Percentiles rank a stretch among this genome's conserved stretches.
Evolutionary conservation across 2,113 vertebrate species (phyloP).

Genomic region (Passer domesticus): DNA sequence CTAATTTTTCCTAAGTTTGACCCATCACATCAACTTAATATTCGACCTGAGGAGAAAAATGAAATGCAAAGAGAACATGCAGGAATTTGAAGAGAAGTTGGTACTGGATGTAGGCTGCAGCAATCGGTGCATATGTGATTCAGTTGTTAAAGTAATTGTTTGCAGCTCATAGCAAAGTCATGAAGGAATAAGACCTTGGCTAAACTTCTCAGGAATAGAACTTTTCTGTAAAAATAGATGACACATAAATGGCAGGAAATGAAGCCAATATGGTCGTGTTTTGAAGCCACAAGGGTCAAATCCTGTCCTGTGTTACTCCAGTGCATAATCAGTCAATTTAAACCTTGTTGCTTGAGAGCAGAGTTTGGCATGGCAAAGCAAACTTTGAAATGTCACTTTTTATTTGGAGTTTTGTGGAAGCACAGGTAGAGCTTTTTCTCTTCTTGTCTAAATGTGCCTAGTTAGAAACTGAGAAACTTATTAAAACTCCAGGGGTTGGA

Average conservation of each 20-base stretch:
- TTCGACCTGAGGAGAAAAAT: background rate
- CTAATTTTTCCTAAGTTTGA: background rate
- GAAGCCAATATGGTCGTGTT: conserved; percentile 41
- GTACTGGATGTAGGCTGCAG: background rate
- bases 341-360: background rate
- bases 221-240: conserved; percentile 53
- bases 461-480: background rate
- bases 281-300: conserved; percentile 34
- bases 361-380: background rate
- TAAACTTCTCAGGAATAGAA: conserved; percentile 22
- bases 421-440: background rate
- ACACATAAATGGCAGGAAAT: conserved; percentile 56
- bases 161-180: background rate
- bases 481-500: background rate
- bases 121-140: background rate
- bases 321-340: background rate
- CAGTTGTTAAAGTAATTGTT: conserved; percentile 17
- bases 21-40: background rate
- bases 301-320: conserved; percentile 13
- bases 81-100: background rate
- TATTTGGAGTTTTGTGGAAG: background rate
- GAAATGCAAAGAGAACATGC: background rate
- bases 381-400: background rate
- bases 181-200: conserved; percentile 35
- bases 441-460: background rate